phyloP scores from a whole-genome alignment of 1,140 invertebrate species.

The Pissodes strobi region DNA sequence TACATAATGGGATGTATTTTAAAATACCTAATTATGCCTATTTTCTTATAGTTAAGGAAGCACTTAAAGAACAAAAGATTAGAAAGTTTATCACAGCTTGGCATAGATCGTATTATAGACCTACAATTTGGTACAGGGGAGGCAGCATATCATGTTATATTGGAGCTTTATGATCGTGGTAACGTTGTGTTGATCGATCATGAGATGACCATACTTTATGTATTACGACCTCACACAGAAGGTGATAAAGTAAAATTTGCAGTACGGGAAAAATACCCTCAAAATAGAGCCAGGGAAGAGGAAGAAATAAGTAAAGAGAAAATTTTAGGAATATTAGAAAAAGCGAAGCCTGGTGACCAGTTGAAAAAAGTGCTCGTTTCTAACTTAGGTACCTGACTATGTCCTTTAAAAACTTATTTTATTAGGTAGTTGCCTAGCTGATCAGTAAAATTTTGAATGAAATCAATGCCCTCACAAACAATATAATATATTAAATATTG shows the following conservation, averaged over 20 bases:
- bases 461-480: background rate
- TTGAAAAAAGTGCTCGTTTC: constrained; percentile 88
- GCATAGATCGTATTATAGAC: constrained; percentile 87
- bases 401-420: no score
- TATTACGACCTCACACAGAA: constrained; percentile 90
- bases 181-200: constrained; percentile 95
- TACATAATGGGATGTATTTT: background rate
- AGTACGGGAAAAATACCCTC: constrained; percentile 90
- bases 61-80: constrained; percentile 96
- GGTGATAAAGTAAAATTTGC: constrained; percentile 91
- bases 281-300: constrained; percentile 70
- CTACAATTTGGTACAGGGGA: constrained; percentile 94
- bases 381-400: constrained; percentile 72
- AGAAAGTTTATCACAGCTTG: constrained; percentile 83
- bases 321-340: constrained; percentile 63
- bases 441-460: no score
- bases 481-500: no score
- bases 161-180: constrained; percentile 96
- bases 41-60: constrained; percentile 82
- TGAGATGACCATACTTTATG: constrained; percentile 90
- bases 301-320: constrained; percentile 56
- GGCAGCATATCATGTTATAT: constrained; percentile 92
- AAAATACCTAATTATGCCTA: no score
- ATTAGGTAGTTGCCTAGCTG: no score
- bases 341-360: constrained; percentile 74